These are phyloP conservation scores for Ceratosolen solmsi DNA, from an alignment of 1,140 invertebrate species.

Conservation along the genomic window DNA sequence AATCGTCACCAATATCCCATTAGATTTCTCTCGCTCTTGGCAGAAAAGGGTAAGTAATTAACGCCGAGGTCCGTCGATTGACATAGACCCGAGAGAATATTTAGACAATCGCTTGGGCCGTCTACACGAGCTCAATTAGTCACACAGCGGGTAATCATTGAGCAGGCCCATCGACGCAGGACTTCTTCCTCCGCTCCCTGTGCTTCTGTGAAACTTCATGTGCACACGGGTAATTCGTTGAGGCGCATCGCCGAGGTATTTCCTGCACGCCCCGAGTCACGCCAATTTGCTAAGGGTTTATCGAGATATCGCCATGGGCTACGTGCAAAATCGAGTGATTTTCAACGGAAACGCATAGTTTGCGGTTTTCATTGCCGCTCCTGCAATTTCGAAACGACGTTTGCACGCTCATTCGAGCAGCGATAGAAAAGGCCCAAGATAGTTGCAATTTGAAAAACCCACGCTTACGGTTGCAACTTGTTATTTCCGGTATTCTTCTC, in stretches of 20 bases:
- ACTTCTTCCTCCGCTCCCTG: constrained; percentile 53
- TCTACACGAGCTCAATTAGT: constrained; percentile 64
- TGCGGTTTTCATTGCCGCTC: constrained; percentile 53
- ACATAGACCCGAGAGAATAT: constrained; percentile 63
- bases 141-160: constrained; percentile 60
- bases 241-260: constrained; percentile 49
- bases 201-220: constrained; percentile 34
- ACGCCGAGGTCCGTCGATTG: constrained; percentile 45
- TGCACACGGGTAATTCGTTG: constrained; percentile 26
- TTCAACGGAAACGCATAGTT: constrained; percentile 51
- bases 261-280: constrained; percentile 43
- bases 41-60: neutral
- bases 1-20: neutral
- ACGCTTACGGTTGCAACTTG: neutral
- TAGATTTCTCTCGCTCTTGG: neutral
- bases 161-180: constrained; percentile 11
- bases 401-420: too few relatives aligned
- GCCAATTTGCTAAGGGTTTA: constrained; percentile 54
- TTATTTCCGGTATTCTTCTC: neutral
- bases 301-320: constrained; percentile 57
- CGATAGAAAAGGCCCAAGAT: neutral
- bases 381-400: too few relatives aligned
- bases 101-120: constrained; percentile 53
- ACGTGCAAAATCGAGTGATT: constrained; percentile 34
- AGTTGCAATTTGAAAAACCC: neutral